Percentiles rank a stretch among this genome's conserved stretches.
phyloP scores from a whole-genome alignment of 2,888 invertebrate genomes.

The Chrysolina americana region DNA sequence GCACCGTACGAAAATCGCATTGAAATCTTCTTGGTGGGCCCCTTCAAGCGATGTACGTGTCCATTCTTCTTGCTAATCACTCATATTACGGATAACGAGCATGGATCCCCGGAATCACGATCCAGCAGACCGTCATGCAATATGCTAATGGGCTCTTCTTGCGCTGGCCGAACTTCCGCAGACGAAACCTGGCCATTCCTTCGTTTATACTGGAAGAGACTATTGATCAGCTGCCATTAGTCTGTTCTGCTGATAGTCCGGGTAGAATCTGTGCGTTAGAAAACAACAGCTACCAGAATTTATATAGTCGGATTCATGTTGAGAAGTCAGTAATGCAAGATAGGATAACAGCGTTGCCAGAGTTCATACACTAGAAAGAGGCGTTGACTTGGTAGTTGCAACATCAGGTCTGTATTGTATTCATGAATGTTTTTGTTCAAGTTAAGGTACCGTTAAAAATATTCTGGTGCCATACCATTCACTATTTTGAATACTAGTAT shows the following conservation, averaged over 20 bases:
- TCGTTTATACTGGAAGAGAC: conserved; percentile 11
- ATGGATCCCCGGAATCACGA: conserved; percentile 51
- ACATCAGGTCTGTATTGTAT: too few species aligned
- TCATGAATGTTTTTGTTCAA: too few species aligned
- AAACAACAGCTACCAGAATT: too few species aligned
- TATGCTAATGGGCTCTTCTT: conserved; percentile 52
- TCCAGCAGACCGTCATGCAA: conserved; percentile 50
- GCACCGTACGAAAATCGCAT: conserved; percentile 8
- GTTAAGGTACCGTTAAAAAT: too few species aligned
- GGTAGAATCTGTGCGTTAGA: neutral
- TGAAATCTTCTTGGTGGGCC: conserved; percentile 44
- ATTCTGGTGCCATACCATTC: too few species aligned
- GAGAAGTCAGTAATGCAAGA: too few species aligned
- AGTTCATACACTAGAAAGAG: too few species aligned
- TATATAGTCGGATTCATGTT: too few species aligned
- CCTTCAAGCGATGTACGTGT: conserved; percentile 44
- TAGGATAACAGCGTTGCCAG: too few species aligned
- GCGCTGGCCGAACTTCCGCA: conserved; percentile 14
- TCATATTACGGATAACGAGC: conserved; percentile 58
- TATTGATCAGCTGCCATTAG: neutral
- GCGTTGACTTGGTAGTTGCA: too few species aligned
- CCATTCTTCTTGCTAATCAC: conserved; percentile 53
- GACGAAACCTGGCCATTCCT: conserved; percentile 10
- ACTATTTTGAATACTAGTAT: too few species aligned
- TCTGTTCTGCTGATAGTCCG: neutral